These are phyloP conservation scores for Osedax frankpressi DNA, from an alignment of 2,888 invertebrate genomes.

Conservation along the genomic window DNA sequence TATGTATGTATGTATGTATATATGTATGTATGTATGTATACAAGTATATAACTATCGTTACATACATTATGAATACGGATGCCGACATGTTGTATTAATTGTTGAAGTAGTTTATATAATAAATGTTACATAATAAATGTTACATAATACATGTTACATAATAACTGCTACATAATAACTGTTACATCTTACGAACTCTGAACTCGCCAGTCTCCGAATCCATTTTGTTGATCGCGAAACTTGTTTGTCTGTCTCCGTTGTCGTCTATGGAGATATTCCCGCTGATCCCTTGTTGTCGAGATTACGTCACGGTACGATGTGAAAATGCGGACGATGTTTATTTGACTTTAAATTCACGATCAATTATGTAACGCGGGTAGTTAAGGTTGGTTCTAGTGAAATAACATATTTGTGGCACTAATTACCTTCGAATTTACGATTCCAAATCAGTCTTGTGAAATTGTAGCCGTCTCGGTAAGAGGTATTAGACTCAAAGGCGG, in stretches of 20 bases:
- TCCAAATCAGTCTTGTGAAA: slow-evolving; percentile 31
- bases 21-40: background rate
- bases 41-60: background rate
- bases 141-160: too few relatives aligned
- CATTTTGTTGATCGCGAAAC: slow-evolving; percentile 32
- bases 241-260: slow-evolving; percentile 34
- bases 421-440: slow-evolving; percentile 33
- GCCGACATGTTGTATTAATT: too few relatives aligned
- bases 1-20: background rate
- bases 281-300: slow-evolving; percentile 35
- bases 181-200: slow-evolving; percentile 28
- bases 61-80: background rate
- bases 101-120: too few relatives aligned
- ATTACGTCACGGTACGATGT: too few relatives aligned
- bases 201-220: slow-evolving; percentile 31
- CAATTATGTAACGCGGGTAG: too few relatives aligned
- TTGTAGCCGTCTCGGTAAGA: slow-evolving; percentile 29
- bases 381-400: too few relatives aligned
- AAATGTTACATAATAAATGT: too few relatives aligned
- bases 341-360: too few relatives aligned
- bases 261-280: slow-evolving; percentile 32
- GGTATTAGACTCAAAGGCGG: slow-evolving; percentile 28
- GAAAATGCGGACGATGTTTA: too few relatives aligned
- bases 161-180: too few relatives aligned
- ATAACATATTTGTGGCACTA: too few relatives aligned